Evolutionary conservation across 2,888 invertebrate species (phyloP).

Genomic region (Cotesia congregata): DNA sequence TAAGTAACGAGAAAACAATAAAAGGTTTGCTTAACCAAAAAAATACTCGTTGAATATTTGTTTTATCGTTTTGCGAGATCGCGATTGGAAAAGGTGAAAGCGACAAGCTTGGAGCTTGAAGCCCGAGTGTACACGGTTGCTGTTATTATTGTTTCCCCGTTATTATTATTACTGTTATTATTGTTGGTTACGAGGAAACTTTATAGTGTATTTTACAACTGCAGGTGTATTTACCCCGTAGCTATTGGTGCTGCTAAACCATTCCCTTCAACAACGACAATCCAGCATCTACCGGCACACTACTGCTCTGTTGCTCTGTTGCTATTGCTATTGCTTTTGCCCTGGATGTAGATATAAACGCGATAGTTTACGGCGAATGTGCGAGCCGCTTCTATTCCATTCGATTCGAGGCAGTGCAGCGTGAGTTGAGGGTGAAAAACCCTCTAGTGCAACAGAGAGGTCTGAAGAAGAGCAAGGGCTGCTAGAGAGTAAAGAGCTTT

Average conservation of each 20-base stretch:
- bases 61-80: conserved; percentile 25
- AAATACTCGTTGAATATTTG: conserved; percentile 21
- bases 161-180: background rate
- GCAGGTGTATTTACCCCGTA: background rate
- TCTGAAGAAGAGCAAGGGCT: conserved; percentile 24
- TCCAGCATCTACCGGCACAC: conserved; percentile 5
- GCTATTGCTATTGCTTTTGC: background rate
- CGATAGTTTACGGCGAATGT: conserved; percentile 29
- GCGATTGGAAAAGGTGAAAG: conserved; percentile 24
- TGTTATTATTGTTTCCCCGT: conserved; percentile 3
- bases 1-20: no score
- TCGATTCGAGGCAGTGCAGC: background rate
- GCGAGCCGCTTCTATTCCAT: conserved; percentile 7
- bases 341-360: conserved; percentile 9
- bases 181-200: background rate
- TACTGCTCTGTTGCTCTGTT: background rate
- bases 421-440: background rate
- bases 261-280: background rate
- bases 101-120: background rate
- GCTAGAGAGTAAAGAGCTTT: conserved; percentile 30
- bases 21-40: background rate
- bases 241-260: background rate
- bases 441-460: conserved; percentile 22
- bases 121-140: background rate
- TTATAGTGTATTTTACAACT: background rate